Base-by-base conservation (phyloP, 2,113 vertebrate genomes). In the Trogon surrucura region DNA sequence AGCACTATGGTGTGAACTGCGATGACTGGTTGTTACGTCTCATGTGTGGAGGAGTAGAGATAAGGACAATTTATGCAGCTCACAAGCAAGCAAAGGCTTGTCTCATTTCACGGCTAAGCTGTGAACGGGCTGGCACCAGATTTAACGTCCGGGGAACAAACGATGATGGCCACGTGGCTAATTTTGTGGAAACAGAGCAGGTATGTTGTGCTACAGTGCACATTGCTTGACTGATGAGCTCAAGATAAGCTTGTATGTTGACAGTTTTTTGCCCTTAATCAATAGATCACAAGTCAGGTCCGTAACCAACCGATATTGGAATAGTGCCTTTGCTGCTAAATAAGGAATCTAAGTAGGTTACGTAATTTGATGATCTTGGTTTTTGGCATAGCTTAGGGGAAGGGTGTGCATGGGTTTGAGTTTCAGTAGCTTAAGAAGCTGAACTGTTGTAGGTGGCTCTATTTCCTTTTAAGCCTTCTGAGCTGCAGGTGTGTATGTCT, bases 111-210 rank as follows among this genome's bases (percentile, higher is more conserved):
- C 98, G 99, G 32, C 98, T 99, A 38, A 99, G 99, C 97, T 99
- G 99, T 29, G 99, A 99, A 93, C 97, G 99, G 74, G 99, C 99
- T 7, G 99, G 99, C 84, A 99, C 99, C 0, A 98, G 99, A 41
- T 99, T 99, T 89, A 99, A 99, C 1, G 99, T 99, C 22, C 98
- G 99, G n/a, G 99, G 99, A 86, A 99, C 99, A 57, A 99, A 99
- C 2, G 99, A 99, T 48, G 99, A 99, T 7, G 99, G 99, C 22
- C 99, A 99, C 2, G 99, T 99, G 45, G 99, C 99, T 87, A 99
- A 99, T 96, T 99, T 99, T 96, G 99, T 99, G 66, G 99, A 99
- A 97, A 99, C 99, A 2, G 99, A 99, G 86, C 99, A 99, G 99
- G 99, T 99, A 96, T 11, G 53, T 64, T 57, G 20, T 2, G 0